These are phyloP conservation scores for Xenopus tropicalis DNA, from an alignment of 2,113 vertebrate genomes.

Conservation along the genomic window DNA sequence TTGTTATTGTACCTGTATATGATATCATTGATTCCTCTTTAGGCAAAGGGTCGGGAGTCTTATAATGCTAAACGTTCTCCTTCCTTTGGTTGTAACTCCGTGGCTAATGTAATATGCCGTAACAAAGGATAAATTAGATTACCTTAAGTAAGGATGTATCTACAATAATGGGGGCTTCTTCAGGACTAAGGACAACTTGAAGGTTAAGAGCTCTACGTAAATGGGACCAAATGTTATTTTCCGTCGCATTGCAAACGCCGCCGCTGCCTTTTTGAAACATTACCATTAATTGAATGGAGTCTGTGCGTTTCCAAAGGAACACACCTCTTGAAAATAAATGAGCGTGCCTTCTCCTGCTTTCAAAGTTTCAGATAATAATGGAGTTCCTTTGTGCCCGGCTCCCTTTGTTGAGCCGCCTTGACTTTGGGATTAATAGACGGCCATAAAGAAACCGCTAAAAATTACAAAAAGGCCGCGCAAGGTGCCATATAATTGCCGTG, in stretches of 20 bases:
- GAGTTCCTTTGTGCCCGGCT: background rate
- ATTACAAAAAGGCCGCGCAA: slow-evolving; percentile 17
- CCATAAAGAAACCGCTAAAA: slow-evolving; percentile 37
- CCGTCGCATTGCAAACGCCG: slow-evolving; percentile 58
- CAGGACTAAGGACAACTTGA: slow-evolving; percentile 70
- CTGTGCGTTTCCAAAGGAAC: slow-evolving; percentile 56
- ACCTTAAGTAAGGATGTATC: slow-evolving; percentile 73
- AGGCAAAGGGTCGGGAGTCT: too few relatives aligned
- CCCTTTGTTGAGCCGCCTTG: slow-evolving; percentile 18
- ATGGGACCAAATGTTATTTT: slow-evolving; percentile 54
- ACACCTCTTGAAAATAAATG: slow-evolving; percentile 42
- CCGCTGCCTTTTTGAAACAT: slow-evolving; percentile 54
- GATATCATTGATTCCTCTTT: too few relatives aligned
- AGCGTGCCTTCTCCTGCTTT: slow-evolving; percentile 45
- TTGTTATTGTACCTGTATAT: too few relatives aligned
- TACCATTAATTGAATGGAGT: slow-evolving; percentile 56
- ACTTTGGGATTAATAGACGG: slow-evolving; percentile 25
- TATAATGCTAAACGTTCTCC: too few relatives aligned
- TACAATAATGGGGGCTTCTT: slow-evolving; percentile 60
- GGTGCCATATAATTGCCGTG: slow-evolving; percentile 30
- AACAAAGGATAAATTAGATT: slow-evolving; percentile 81
- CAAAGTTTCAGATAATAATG: slow-evolving; percentile 35
- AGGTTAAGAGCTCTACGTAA: slow-evolving; percentile 66
- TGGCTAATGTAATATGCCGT: slow-evolving; percentile 77
- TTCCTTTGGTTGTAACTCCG: slow-evolving; percentile 69